A percentile compares a stretch with the other conserved stretches of the same genome.
phyloP scores from a whole-genome alignment of 2,797 vertebrate genomes.

The Discoglossus pictus region DNA sequence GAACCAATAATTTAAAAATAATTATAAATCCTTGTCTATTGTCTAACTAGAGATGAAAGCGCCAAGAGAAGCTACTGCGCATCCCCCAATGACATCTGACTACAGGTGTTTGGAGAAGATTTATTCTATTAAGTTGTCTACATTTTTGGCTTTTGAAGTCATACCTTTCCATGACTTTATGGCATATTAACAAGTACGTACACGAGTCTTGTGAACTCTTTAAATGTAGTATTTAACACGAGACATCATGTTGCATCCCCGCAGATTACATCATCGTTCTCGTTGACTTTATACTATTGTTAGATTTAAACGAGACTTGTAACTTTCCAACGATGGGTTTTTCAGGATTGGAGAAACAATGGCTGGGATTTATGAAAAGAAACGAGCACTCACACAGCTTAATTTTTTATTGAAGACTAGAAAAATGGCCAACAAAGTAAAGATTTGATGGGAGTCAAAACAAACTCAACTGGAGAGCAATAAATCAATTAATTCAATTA shows the following conservation, averaged over 20 bases:
- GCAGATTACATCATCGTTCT: not conserved
- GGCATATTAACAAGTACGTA: constrained; percentile 24
- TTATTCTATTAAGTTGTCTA: constrained; percentile 4
- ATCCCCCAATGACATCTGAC: not conserved
- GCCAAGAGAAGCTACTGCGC: not conserved
- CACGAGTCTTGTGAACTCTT: not conserved
- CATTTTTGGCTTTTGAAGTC: constrained; percentile 38
- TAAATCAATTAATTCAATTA: too few species aligned
- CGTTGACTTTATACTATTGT: not conserved
- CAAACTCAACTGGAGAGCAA: too few species aligned
- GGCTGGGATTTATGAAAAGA: too few species aligned
- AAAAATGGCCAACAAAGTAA: too few species aligned
- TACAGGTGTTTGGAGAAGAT: not conserved
- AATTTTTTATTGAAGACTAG: too few species aligned
- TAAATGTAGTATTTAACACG: constrained; percentile 12
- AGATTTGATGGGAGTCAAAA: too few species aligned
- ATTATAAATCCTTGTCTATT: constrained; percentile 14
- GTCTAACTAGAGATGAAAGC: constrained; percentile 16
- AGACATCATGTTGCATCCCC: not conserved
- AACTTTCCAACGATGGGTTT: too few species aligned
- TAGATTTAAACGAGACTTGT: not conserved
- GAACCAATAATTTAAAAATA: constrained; percentile 16
- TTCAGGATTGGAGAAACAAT: too few species aligned
- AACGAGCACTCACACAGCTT: too few species aligned
- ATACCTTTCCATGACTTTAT: constrained; percentile 1